These are phyloP conservation scores for Corbicula japonica DNA, from an alignment of 2,888 invertebrate genomes.

Conservation along the genomic window DNA sequence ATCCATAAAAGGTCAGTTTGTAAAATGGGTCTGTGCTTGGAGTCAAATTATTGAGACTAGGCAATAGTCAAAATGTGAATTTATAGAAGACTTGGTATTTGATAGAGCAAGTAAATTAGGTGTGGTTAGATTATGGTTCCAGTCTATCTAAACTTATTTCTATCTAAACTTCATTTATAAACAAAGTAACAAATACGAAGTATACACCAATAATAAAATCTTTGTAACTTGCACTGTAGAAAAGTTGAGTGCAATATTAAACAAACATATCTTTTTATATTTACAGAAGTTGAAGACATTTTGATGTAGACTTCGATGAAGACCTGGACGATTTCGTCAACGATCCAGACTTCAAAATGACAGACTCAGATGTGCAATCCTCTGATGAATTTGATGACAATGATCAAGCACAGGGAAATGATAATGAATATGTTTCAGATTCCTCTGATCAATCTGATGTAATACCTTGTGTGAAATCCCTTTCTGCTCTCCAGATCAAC, in stretches of 20 bases:
- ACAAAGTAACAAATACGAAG: no score
- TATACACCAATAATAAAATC: background rate
- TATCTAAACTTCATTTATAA: no score
- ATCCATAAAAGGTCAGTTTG: no score
- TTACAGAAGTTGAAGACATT: conserved; percentile 2
- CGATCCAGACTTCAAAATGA: conserved; percentile 2
- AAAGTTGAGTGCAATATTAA: conserved; percentile 1
- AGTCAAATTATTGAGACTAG: no score
- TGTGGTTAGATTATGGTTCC: no score
- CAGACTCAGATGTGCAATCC: conserved; percentile 18
- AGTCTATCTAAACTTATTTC: no score
- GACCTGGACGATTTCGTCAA: background rate
- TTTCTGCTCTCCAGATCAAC: conserved; percentile 17
- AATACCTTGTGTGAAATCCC: conserved; percentile 24
- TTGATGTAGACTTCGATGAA: conserved; percentile 5
- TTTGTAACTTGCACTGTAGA: conserved; percentile 5
- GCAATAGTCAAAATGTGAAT: no score
- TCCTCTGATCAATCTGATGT: conserved; percentile 33
- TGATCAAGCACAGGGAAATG: conserved; percentile 29
- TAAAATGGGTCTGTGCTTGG: no score
- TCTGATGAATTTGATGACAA: conserved; percentile 32
- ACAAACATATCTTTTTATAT: conserved; percentile 5
- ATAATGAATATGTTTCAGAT: conserved; percentile 29
- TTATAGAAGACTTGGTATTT: no score
- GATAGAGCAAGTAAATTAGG: no score